A percentile compares a stretch with the other conserved stretches of the same genome.
Conservation (phyloP, 2,113 vertebrate species). For the Perccottus glenii region DNA sequence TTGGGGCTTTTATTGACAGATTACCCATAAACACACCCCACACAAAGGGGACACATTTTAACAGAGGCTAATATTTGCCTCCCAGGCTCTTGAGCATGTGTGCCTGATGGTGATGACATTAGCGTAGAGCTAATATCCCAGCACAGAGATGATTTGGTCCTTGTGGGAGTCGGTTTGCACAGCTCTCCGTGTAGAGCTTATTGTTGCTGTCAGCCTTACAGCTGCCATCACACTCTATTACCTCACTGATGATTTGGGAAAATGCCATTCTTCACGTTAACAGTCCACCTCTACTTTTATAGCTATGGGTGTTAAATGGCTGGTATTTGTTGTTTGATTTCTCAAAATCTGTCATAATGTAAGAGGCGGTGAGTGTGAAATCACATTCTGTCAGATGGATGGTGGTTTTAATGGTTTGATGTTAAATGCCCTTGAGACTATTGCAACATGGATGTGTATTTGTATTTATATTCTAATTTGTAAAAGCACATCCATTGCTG, state of each 20-base stretch:
- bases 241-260: constrained; percentile 32
- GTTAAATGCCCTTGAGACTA: not conserved
- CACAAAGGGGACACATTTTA: not conserved
- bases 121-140: constrained; percentile 41
- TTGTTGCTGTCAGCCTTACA: constrained; percentile 53
- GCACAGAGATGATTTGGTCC: constrained; percentile 32
- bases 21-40: not conserved
- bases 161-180: constrained; percentile 32
- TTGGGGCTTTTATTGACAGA: not conserved
- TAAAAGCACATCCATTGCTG: constrained; percentile 5
- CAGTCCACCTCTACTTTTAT: constrained; percentile 16
- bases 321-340: constrained; percentile 14
- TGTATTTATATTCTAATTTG: not conserved
- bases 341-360: constrained; percentile 17
- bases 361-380: constrained; percentile 1
- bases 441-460: too few relatives aligned
- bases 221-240: constrained; percentile 50
- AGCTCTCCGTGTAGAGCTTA: constrained; percentile 27
- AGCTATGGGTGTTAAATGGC: constrained; percentile 10
- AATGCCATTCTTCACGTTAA: constrained; percentile 31
- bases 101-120: constrained; percentile 31
- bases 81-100: constrained; percentile 8
- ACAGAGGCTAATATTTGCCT: not conserved
- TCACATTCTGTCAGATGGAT: constrained; percentile 17
- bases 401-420: constrained; percentile 18